A percentile compares a stretch with the other conserved stretches of the same genome.
Conservation (phyloP, 1,140 invertebrate genomes). For the Oncopeltus fasciatus region DNA sequence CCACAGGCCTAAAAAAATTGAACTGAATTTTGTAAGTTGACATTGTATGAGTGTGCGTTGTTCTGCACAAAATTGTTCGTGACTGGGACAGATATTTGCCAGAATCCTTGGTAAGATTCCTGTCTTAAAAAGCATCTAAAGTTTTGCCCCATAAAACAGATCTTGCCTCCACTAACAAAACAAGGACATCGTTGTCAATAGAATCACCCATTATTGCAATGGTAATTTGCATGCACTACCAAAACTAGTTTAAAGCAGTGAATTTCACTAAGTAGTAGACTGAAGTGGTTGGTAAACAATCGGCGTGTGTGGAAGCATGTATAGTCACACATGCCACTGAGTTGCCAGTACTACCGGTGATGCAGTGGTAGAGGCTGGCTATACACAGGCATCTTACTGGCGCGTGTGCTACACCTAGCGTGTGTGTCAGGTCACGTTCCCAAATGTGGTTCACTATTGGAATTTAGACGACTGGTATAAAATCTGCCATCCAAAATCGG, state of each 20-base stretch:
- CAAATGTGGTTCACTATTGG: background rate
- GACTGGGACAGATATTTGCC: slow-evolving; percentile 19
- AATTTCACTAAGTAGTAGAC: background rate
- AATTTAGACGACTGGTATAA: background rate
- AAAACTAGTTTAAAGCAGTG: background rate
- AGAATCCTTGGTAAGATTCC: slow-evolving; percentile 11
- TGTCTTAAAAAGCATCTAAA: slow-evolving; percentile 1
- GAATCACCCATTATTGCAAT: slow-evolving; percentile 8
- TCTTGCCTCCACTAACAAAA: slow-evolving; percentile 13
- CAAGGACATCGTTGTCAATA: slow-evolving; percentile 25
- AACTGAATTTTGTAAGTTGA: slow-evolving; percentile 19
- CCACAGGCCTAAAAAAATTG: slow-evolving; percentile 25
- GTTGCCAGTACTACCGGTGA: background rate
- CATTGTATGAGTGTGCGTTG: slow-evolving; percentile 25
- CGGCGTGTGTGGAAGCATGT: background rate
- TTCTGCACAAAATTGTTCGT: slow-evolving; percentile 26
- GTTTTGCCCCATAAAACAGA: slow-evolving; percentile 17
- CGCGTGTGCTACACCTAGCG: no score
- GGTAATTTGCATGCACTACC: background rate
- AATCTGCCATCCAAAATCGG: background rate
- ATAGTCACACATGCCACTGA: background rate
- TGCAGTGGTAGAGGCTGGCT: background rate
- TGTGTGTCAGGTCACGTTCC: background rate
- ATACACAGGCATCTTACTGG: background rate
- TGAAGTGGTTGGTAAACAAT: background rate